Evolutionary conservation across 2,113 vertebrate genomes (phyloP).

Genomic region (Gambusia affinis): DNA sequence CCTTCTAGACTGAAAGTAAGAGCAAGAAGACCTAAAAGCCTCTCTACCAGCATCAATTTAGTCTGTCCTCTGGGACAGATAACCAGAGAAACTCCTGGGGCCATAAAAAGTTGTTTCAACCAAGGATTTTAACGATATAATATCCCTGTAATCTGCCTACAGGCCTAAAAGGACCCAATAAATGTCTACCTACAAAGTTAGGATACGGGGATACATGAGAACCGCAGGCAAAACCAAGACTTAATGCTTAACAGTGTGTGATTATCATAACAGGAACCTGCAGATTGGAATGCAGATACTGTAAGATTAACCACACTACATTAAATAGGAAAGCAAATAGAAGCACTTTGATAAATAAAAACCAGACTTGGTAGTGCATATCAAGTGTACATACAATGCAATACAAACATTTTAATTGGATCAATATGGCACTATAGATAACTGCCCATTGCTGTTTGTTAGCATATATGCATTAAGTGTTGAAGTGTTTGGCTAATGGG

Average conservation of each 20-base stretch:
- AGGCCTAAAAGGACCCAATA: conserved; percentile 33
- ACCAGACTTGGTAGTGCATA: conserved; percentile 1
- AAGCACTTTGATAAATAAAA: conserved; percentile 17
- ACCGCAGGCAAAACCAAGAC: conserved; percentile 4
- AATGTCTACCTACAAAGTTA: conserved; percentile 23
- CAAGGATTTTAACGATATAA: conserved; percentile 29
- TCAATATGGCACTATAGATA: not conserved
- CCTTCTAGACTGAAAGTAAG: not conserved
- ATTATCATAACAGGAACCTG: conserved; percentile 37
- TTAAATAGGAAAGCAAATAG: conserved; percentile 24
- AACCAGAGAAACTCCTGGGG: conserved; percentile 32
- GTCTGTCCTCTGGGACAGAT: conserved; percentile 21
- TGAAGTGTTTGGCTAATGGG: not conserved
- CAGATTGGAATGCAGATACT: conserved; percentile 39
- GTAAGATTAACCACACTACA: conserved; percentile 14
- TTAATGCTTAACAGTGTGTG: conserved; percentile 31
- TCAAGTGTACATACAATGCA: not conserved
- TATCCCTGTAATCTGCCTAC: conserved; percentile 38
- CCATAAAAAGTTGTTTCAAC: conserved; percentile 43
- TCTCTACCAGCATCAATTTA: conserved; percentile 32
- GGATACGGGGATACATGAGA: conserved; percentile 29
- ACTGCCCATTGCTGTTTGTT: no score
- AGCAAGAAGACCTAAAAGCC: conserved; percentile 9
- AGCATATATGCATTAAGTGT: not conserved
- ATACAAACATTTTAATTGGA: not conserved